Evolutionary conservation across 1,140 invertebrate genomes (phyloP), one percentile per base, ranked within the genome.

Genomic region (Plutomurus gul): DNA sequence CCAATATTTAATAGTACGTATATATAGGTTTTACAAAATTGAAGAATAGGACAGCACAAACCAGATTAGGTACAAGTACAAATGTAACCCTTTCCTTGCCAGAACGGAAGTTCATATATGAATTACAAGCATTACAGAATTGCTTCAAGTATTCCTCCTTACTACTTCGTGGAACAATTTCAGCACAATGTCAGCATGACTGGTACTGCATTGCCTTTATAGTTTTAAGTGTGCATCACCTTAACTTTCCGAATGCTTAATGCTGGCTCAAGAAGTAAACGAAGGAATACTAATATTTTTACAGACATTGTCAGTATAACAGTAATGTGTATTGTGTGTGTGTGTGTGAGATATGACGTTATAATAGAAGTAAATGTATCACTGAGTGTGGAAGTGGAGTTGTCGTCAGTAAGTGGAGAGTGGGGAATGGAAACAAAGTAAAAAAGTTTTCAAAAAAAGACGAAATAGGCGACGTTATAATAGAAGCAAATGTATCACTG

Each of bases 211-310:
- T 25, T 51, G 47, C 7, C 25, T n/a, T n/a, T n/a, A n/a, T 0
- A 51, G 47, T 22, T 51, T 22, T 51, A 51, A 5, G 8, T 16
- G 20, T 8, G 20, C 20, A 22, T 22, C 8, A 25, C 8, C 47
- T 25, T 51, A 49, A 20, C 25, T 22, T 51, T 51, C 25, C 6
- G 11, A 51, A n/a, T 22, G 47, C 20, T 22, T 2, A 51, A n/a
- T 25, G 20, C 25, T 10, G 47, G 8, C 25, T 51, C 18, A 8
- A 22, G 5, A 22, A 20, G 20, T 22, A 51, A 49, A 22, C 18
- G 3, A 51, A 65, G 51, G 51, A 65, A 65, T 65, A 65, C 30
- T 36, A 65, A 33, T 65, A 65, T 65, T 65, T n/a, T n/a, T n/a
- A n/a, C n/a, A n/a, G n/a, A n/a, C n/a, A n/a, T n/a, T n/a, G n/a